Evolutionary conservation across 1,140 invertebrate species (phyloP), one percentile per base, ranked within the genome.

Genomic region (Pararge aegeria): DNA sequence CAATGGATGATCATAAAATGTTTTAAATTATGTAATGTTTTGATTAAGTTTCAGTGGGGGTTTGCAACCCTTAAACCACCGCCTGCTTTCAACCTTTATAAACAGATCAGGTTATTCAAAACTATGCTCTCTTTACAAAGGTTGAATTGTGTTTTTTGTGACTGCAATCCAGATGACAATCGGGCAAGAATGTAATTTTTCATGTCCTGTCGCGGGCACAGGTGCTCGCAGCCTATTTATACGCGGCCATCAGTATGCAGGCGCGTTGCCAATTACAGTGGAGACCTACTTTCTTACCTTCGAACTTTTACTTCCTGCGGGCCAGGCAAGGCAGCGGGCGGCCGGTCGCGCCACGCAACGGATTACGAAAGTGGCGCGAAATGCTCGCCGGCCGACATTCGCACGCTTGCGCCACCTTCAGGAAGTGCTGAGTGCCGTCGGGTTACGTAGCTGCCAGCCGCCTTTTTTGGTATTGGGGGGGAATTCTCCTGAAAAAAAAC

Each of bases 271-370:
- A 89, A 86, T 86, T 86, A 82, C 81, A 84, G 79, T 60, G 74
- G 82, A 87, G 84, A 89, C 86, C 86, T 85, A 89, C 86, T 89
- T 89, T 87, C 86, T 87, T 86, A 89, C 86, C 86, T 89, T 89
- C 86, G 86, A 89, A 89, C 86, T 89, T 89, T 89, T 89, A 89
- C 86, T 89, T 89, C 86, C 86, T 89, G 86, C 84, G 86, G 83
- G 81, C 78, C 82, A 75, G 79, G 80, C 80, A 67, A 75, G 77
- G 76, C 80, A 76, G 83, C 83, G 78, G 81, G 80, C 78, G 19
- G 38, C 38, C 38, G 38, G 38, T 18, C 83, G 80, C 71, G 73
- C 86, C 79, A 87, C 86, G 86, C 86, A 87, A 86, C 80, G 73
- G 73, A 81, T 89, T 87, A 86, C 83, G 86, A 89, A 89, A 89